These are phyloP conservation scores for Solenodon paradoxus DNA, from an alignment of 2,113 vertebrate species.

Conservation along the genomic window DNA sequence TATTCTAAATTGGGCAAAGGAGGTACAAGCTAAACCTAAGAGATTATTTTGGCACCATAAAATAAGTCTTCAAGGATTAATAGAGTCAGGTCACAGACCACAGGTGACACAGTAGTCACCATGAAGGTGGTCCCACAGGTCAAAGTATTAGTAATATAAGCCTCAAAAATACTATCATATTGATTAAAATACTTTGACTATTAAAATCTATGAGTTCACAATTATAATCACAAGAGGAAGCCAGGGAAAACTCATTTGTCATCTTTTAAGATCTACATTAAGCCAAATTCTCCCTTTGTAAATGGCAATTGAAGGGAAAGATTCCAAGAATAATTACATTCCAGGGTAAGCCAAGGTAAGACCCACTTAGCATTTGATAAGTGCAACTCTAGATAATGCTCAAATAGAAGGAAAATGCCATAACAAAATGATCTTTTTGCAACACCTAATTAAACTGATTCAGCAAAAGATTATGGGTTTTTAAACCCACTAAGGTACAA, in stretches of 20 bases:
- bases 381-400: background rate
- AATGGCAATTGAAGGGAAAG: background rate
- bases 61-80: background rate
- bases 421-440: background rate
- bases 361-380: background rate
- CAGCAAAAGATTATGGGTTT: background rate
- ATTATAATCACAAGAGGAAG: background rate
- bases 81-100: background rate
- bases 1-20: background rate
- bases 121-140: background rate
- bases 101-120: background rate
- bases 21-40: background rate
- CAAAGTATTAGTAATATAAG: background rate
- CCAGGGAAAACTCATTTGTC: background rate
- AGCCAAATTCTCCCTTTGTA: background rate
- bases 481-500: background rate
- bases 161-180: background rate
- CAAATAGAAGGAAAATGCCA: background rate
- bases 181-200: background rate
- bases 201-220: background rate
- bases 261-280: background rate
- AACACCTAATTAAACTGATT: background rate
- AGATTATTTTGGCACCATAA: background rate
- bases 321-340: background rate
- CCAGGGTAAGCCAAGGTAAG: background rate